Evolutionary conservation across 64 coral and sea anemone genomes (phyloP), one percentile per base, ranked within the genome.

Genomic region (Platygyra sinensis): DNA sequence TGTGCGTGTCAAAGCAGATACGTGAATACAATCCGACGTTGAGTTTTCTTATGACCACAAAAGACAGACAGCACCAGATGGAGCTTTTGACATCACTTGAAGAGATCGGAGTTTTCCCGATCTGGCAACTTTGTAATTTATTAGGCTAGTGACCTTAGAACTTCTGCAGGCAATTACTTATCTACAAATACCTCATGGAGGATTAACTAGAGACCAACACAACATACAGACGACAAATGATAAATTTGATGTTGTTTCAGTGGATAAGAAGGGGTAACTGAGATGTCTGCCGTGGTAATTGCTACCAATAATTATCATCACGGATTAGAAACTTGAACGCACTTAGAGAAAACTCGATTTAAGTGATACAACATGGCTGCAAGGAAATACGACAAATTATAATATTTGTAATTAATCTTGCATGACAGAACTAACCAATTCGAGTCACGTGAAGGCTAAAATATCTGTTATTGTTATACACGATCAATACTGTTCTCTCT

Each of bases 361-460:
- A 69, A 69, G n/a, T 25, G 65, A 52, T 71, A 49, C 32, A 71
- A 36, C 36, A 16, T 50, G 24, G 24, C 20, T 14, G 32, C 32
- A 65, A 6, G 63, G 24, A 85, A 85, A 71, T 71, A 19, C 12
- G 63, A 69, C 69, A 67, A 27, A 42, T 15, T 46, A 69, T 39
- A 55, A 55, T 55, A 8, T 9, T 55, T 55, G 10, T 11, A 38
- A 67, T 71, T 55, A 69, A 76, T 49, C 3, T 27, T 79, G 0
- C 49, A 55, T 85, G 81, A 71, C 32, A 85, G 81, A 85, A 69
- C 51, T 27, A 36, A 69, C 14, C 36, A 85, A 69, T 20, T 85
- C 22, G 24, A 19, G 81, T 71, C 62, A 85, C 81, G 36, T 50
- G 52, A 51, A 69, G 3, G 2, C 8, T 46, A 24, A 33, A 12